These are phyloP conservation scores for Mylabris phalerata DNA, from an alignment of 1,140 invertebrate genomes.

Conservation along the genomic window DNA sequence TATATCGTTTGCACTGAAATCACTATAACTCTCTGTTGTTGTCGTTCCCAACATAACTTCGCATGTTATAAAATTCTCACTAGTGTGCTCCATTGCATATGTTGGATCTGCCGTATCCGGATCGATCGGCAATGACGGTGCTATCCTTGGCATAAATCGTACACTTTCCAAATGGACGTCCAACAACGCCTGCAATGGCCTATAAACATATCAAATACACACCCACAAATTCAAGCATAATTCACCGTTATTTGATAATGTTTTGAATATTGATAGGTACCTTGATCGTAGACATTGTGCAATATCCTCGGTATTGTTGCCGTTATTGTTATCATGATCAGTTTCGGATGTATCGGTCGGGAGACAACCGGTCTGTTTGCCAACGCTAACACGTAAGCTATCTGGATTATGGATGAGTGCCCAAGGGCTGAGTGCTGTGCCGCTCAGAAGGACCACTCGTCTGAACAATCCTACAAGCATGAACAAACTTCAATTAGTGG, in stretches of 20 bases:
- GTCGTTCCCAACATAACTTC: conserved; percentile 63
- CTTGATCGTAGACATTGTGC: conserved; percentile 45
- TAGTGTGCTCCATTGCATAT: conserved; percentile 57
- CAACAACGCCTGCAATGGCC: conserved; percentile 54
- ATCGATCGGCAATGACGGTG: conserved; percentile 60
- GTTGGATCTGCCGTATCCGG: conserved; percentile 53
- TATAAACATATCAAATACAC: conserved; percentile 28
- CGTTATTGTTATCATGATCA: background rate
- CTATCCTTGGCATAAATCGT: conserved; percentile 50
- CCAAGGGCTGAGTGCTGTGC: conserved; percentile 79
- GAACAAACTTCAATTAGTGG: no score
- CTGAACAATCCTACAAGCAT: conserved; percentile 64
- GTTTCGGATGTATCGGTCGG: conserved; percentile 31
- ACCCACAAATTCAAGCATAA: background rate
- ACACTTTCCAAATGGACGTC: conserved; percentile 58
- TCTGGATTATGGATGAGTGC: conserved; percentile 70
- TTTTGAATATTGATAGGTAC: conserved; percentile 23
- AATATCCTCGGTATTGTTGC: conserved; percentile 42
- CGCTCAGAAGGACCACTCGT: conserved; percentile 77
- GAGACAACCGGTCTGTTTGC: conserved; percentile 61
- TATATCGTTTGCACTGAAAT: conserved; percentile 68
- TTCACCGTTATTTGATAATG: background rate
- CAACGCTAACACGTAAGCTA: conserved; percentile 60
- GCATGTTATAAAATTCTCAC: conserved; percentile 61
- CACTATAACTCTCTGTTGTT: conserved; percentile 68